A percentile compares a stretch with the other conserved stretches of the same genome.
Conservation (phyloP, 2,888 invertebrate genomes). For the Cheilosia soror region DNA sequence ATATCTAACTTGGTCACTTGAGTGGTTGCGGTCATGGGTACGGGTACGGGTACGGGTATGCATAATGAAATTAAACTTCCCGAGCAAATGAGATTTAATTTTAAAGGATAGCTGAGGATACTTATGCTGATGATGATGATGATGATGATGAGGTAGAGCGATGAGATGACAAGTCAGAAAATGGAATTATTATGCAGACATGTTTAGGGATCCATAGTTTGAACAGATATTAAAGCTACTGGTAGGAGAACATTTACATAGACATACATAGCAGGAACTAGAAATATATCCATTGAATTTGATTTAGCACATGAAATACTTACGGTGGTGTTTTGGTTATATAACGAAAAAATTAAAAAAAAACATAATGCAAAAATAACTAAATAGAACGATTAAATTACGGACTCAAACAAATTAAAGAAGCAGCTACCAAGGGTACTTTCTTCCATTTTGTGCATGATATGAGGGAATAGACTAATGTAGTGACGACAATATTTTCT, state of each 20-base stretch:
- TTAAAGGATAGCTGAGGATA: slow-evolving; percentile 43
- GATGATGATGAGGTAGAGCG: not conserved
- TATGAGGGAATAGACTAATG: not conserved
- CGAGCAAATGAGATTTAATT: slow-evolving; percentile 59
- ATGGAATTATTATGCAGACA: slow-evolving; percentile 26
- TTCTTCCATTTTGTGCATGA: not conserved
- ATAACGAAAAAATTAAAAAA: not conserved
- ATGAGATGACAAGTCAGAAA: not conserved
- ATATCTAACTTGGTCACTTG: slow-evolving; percentile 49
- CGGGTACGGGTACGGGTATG: not conserved
- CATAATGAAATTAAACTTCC: slow-evolving; percentile 53
- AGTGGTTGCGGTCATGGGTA: slow-evolving; percentile 6
- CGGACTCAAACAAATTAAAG: not conserved
- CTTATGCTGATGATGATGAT: slow-evolving; percentile 35
- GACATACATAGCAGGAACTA: slow-evolving; percentile 14
- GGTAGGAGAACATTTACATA: slow-evolving; percentile 35
- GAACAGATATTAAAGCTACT: slow-evolving; percentile 29
- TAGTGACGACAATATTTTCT: not conserved
- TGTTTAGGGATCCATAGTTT: slow-evolving; percentile 26
- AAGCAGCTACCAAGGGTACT: not conserved
- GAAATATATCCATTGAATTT: slow-evolving; percentile 45
- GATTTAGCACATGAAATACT: slow-evolving; percentile 40
- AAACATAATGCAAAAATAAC: not conserved
- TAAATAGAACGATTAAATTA: not conserved
- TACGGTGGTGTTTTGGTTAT: slow-evolving; percentile 43